Evolutionary conservation across 2,888 invertebrate genomes (phyloP), one percentile per base, ranked within the genome.

Genomic region (Nebria salina): DNA sequence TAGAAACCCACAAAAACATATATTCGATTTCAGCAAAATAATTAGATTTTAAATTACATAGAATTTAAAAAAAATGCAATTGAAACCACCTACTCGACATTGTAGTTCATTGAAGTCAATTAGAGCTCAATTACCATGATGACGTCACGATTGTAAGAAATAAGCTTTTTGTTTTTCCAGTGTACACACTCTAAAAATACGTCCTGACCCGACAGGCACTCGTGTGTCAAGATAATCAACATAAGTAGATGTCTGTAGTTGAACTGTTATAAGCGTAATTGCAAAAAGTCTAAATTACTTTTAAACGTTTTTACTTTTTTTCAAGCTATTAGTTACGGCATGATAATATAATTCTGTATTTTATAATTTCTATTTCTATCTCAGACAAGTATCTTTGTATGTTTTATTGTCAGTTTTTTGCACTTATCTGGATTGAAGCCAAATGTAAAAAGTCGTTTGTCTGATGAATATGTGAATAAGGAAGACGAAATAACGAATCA

Each of bases 21-120:
- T 54, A 54, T 54, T 54, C 54, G 54, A 54, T 54, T 54, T 54
- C 54, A 54, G 54, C 54, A 54, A 54, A 54, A 34, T 34, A 34
- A 34, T 34, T 34, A 34, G 1, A 34, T 5, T 34, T 34, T 34
- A 34, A 34, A 54, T 54, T 54, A 54, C 54, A 54, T 13, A 54
- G 54, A 54, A 54, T 54, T 54, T 7, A 11, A 54, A 54, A 54
- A 54, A 54, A 54, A 54, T 54, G 54, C 54, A 54, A 54, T 54
- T 54, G 54, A 54, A 8, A 70, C n/a, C 70, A 70, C 68, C 79
- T 75, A 80, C 79, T 75, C 79, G 34, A 6, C 9, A n/a, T 26
- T 26, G 72, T 78, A 72, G 79, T 80, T 80, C 79, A 75, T 80
- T 80, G 74, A 54, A 70, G 74, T 66, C 70, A 80, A 80, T 80